phyloP scores from a whole-genome alignment of 2,113 vertebrate genomes.

The Vireo altiloquus region DNA sequence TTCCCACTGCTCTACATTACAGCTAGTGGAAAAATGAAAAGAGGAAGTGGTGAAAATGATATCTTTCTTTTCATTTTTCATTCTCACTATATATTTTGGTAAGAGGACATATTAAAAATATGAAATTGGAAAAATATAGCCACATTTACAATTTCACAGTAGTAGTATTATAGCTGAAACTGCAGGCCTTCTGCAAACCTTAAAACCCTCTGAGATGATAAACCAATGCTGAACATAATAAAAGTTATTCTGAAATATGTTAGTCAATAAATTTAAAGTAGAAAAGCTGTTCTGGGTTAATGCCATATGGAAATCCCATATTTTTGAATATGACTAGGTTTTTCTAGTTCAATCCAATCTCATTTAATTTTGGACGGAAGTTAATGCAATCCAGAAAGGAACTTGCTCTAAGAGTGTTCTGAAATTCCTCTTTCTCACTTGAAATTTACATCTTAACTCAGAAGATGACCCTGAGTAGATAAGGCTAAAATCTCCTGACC shows the following conservation, averaged over 20 bases:
- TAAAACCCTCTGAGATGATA: slow-evolving; percentile 1
- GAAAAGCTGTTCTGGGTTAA: background rate
- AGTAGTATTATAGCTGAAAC: background rate
- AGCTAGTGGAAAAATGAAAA: background rate
- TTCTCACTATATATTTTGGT: background rate
- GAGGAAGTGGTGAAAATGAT: background rate
- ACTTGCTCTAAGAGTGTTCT: background rate
- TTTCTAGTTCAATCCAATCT: background rate
- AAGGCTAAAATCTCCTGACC: background rate
- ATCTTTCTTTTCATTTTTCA: background rate
- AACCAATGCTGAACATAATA: background rate
- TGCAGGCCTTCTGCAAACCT: background rate
- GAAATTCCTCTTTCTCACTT: background rate
- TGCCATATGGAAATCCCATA: background rate
- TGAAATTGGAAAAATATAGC: slow-evolving; percentile 13
- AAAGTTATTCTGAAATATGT: background rate
- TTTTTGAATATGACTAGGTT: background rate
- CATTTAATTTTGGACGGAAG: background rate
- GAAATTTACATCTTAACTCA: background rate
- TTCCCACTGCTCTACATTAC: background rate
- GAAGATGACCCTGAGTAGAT: background rate
- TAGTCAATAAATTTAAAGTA: background rate
- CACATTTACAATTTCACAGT: background rate
- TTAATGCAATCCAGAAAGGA: background rate
- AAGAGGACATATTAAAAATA: slow-evolving; percentile 1